Evolutionary conservation across 2,888 invertebrate genomes (phyloP).

Genomic region (Ganaspis brasiliensis): DNA sequence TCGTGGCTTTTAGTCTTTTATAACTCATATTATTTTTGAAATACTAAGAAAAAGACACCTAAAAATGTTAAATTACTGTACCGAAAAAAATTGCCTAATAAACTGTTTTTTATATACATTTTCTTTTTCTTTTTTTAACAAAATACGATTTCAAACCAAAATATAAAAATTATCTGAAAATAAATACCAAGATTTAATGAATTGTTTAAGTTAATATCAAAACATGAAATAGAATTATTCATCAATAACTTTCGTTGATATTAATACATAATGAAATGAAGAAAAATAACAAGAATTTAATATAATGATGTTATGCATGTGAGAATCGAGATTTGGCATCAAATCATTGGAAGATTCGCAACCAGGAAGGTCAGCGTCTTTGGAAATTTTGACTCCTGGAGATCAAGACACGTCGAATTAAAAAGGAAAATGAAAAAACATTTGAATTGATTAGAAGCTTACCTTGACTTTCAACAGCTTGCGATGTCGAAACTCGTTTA

Average conservation of each 20-base stretch:
- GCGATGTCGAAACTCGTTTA: neutral
- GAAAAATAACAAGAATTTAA: neutral
- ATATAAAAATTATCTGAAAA: neutral
- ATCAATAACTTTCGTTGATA: neutral
- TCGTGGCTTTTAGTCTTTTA: too few relatives aligned
- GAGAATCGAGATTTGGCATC: slow-evolving; percentile 1
- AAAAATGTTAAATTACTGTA: too few relatives aligned
- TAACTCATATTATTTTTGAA: too few relatives aligned
- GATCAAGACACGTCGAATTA: slow-evolving; percentile 16
- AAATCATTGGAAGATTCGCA: slow-evolving; percentile 27
- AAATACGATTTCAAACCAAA: neutral
- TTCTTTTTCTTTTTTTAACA: too few relatives aligned
- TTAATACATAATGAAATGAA: neutral
- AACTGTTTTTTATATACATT: too few relatives aligned
- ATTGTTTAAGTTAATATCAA: neutral
- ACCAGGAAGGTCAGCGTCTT: slow-evolving; percentile 30
- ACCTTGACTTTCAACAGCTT: slow-evolving; percentile 8
- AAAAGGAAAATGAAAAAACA: neutral
- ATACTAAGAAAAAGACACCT: too few relatives aligned
- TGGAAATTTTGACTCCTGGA: slow-evolving; percentile 1
- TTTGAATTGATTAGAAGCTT: neutral
- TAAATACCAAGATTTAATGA: neutral
- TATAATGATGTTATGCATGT: neutral
- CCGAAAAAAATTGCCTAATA: too few relatives aligned
- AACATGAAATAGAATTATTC: neutral